phyloP scores from a whole-genome alignment of 2,888 invertebrate species.

The Calameuta filiformis region DNA sequence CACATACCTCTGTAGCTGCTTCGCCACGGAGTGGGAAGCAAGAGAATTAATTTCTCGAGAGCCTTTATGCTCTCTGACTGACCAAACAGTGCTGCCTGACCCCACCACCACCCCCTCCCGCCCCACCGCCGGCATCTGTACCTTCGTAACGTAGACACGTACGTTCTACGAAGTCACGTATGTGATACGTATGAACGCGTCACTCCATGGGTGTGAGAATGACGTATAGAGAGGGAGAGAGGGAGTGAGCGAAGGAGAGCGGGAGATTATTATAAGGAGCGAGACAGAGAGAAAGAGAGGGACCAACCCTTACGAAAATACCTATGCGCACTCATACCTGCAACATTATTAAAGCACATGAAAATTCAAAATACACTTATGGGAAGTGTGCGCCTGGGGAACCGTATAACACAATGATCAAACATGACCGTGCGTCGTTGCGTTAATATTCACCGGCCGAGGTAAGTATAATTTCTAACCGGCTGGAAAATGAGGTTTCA shows the following conservation, averaged over 20 bases:
- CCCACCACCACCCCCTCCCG: background rate
- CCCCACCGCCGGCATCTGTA: background rate
- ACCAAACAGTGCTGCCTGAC: conserved; percentile 51
- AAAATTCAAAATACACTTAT: conserved; percentile 61
- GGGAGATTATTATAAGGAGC: background rate
- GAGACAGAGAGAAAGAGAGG: conserved; percentile 3
- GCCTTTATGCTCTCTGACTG: conserved; percentile 62
- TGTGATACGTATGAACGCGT: background rate
- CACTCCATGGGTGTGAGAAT: background rate
- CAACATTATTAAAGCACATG: conserved; percentile 55
- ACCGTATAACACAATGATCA: conserved; percentile 59
- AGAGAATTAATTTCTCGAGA: conserved; percentile 64
- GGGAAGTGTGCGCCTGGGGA: conserved; percentile 54
- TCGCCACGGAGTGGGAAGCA: conserved; percentile 34
- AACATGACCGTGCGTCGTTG: conserved; percentile 40
- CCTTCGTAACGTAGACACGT: background rate
- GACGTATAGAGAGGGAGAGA: background rate
- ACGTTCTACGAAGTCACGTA: background rate
- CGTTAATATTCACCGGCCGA: conserved; percentile 3
- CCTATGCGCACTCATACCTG: conserved; percentile 24
- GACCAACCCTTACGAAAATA: conserved; percentile 41
- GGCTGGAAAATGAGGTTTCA: background rate
- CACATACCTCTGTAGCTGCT: conserved; percentile 40
- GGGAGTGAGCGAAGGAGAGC: background rate
- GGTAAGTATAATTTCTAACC: conserved; percentile 33